Percentiles rank a stretch among this genome's conserved stretches.
phyloP scores from a whole-genome alignment of 2,113 vertebrate genomes.

The Copsychus sechellarum region DNA sequence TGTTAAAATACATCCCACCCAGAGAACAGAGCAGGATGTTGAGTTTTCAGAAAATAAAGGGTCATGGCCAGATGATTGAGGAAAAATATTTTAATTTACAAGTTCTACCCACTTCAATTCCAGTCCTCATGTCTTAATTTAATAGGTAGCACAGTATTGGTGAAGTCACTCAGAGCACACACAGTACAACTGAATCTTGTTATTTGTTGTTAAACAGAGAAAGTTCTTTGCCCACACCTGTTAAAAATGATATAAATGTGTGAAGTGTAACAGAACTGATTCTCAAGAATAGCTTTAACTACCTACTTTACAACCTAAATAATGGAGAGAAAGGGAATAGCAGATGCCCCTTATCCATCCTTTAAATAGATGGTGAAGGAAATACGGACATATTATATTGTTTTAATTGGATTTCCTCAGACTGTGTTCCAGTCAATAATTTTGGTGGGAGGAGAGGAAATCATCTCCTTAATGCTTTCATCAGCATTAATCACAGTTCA shows the following conservation, averaged over 20 bases:
- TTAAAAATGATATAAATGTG: slow-evolving; percentile 13
- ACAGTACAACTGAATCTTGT: background rate
- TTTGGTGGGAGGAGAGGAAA: slow-evolving; percentile 9
- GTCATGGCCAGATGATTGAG: background rate
- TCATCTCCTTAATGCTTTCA: background rate
- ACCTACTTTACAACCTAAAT: background rate
- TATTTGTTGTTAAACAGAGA: background rate
- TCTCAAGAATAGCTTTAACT: background rate
- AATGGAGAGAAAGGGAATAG: background rate
- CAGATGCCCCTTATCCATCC: background rate
- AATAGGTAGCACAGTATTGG: background rate
- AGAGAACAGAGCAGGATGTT: background rate
- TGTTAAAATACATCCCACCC: background rate
- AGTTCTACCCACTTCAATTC: background rate
- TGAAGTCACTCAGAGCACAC: background rate
- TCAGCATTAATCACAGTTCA: background rate
- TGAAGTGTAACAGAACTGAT: background rate
- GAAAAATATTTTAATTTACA: slow-evolving; percentile 8
- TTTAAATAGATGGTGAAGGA: background rate
- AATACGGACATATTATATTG: background rate
- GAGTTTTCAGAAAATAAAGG: background rate
- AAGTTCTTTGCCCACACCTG: background rate
- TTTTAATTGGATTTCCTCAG: slow-evolving; percentile 30
- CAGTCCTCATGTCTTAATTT: background rate
- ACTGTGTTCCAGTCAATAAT: background rate